Evolutionary conservation across 2,797 vertebrate species (phyloP).

Genomic region (Petrocephalus sullivani): DNA sequence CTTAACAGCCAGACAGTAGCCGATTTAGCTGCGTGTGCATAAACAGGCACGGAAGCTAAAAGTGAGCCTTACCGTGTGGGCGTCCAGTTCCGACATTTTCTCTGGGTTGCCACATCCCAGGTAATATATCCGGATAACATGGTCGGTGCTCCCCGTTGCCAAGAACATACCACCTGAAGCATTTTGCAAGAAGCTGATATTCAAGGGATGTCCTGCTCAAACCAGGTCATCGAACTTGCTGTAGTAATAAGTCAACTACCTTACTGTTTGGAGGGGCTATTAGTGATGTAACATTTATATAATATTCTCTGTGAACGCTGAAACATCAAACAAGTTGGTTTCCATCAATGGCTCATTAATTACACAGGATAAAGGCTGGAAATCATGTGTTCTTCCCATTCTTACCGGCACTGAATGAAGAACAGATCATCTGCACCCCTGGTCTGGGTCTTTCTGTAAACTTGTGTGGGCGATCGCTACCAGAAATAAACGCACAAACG

Average conservation of each 20-base stretch:
- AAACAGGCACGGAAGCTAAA: neutral
- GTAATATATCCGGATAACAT: conserved; percentile 95
- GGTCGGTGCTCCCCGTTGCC: conserved; percentile 94
- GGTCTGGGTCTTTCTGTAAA: conserved; percentile 90
- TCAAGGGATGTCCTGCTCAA: neutral
- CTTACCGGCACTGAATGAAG: conserved; percentile 95
- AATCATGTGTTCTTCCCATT: neutral
- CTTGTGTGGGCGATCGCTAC: conserved; percentile 84
- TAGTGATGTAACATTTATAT: neutral
- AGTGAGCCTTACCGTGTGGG: conserved; percentile 77
- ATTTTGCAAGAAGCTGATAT: neutral
- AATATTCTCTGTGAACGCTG: neutral
- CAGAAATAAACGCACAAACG: conserved; percentile 33
- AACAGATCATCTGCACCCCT: conserved; percentile 91
- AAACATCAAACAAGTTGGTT: neutral
- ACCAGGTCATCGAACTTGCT: neutral
- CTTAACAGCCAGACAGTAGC: neutral
- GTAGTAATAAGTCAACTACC: neutral
- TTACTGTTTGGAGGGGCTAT: neutral
- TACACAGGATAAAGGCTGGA: neutral
- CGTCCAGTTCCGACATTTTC: conserved; percentile 88
- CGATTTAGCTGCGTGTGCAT: neutral
- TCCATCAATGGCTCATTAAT: neutral
- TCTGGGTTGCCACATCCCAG: conserved; percentile 85
- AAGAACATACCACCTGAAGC: conserved; percentile 90